These are phyloP conservation scores for Darevskia mixta DNA, from an alignment of 2,797 vertebrate species.

Conservation along the genomic window DNA sequence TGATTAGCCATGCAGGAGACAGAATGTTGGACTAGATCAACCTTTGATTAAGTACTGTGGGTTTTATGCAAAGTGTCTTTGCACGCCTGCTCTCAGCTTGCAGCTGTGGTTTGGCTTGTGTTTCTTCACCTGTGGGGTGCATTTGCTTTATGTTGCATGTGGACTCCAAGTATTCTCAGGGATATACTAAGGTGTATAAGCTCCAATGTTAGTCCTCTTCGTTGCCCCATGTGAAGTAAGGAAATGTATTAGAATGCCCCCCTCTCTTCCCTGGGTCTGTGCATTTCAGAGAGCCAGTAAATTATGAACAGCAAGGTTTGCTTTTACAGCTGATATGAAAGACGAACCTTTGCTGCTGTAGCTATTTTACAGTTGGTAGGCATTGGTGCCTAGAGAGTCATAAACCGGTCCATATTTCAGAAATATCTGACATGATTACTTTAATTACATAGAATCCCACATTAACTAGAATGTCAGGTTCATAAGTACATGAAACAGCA, in stretches of 20 bases:
- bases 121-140: neutral
- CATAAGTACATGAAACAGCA: neutral
- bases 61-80: neutral
- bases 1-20: neutral
- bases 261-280: neutral
- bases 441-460: rapidly evolving
- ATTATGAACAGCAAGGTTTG: neutral
- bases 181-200: neutral
- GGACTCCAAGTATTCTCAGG: neutral
- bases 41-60: neutral
- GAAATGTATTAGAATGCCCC: neutral
- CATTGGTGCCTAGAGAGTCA: neutral
- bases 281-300: neutral
- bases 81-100: neutral
- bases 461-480: neutral
- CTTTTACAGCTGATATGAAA: neutral
- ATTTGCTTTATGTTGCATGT: neutral
- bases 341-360: neutral
- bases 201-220: neutral
- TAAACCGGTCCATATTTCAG: neutral
- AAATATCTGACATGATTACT: neutral
- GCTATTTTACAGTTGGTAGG: neutral
- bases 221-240: neutral
- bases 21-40: neutral
- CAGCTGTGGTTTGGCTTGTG: neutral